phyloP scores from a whole-genome alignment of 1,140 invertebrate species.

The Drosophila prosaltans region DNA sequence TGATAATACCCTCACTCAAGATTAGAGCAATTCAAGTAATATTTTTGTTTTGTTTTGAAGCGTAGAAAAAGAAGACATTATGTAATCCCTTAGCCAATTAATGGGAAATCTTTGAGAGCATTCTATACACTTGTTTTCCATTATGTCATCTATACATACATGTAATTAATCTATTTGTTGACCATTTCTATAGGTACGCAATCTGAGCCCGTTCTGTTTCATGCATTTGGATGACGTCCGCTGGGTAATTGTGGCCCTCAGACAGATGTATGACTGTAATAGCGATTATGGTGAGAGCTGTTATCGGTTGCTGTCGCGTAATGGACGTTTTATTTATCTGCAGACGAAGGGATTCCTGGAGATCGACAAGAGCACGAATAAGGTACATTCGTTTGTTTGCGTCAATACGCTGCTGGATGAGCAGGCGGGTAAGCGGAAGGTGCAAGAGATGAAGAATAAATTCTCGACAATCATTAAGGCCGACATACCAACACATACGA shows the following conservation, averaged over 20 bases:
- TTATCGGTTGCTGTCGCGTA: conserved; percentile 90
- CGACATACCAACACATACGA: conserved; percentile 68
- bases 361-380: conserved; percentile 87
- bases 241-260: conserved; percentile 91
- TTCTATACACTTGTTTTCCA: too few relatives aligned
- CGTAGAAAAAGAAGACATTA: not conserved
- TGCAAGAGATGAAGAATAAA: conserved; percentile 89
- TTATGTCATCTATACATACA: not conserved
- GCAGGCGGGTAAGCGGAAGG: conserved; percentile 87
- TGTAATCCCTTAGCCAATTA: not conserved
- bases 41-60: too few relatives aligned
- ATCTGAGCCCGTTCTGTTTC: conserved; percentile 90
- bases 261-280: conserved; percentile 92
- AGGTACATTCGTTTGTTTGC: conserved; percentile 92
- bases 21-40: not conserved
- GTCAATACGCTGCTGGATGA: conserved; percentile 90
- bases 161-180: not conserved
- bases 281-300: conserved; percentile 90
- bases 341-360: conserved; percentile 91
- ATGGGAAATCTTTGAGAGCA: not conserved
- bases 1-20: not conserved
- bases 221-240: conserved; percentile 93
- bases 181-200: conserved; percentile 55
- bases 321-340: conserved; percentile 91
- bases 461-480: conserved; percentile 86